Base-by-base conservation (phyloP, 2,888 invertebrate species). In the Polymixis flavicincta region DNA sequence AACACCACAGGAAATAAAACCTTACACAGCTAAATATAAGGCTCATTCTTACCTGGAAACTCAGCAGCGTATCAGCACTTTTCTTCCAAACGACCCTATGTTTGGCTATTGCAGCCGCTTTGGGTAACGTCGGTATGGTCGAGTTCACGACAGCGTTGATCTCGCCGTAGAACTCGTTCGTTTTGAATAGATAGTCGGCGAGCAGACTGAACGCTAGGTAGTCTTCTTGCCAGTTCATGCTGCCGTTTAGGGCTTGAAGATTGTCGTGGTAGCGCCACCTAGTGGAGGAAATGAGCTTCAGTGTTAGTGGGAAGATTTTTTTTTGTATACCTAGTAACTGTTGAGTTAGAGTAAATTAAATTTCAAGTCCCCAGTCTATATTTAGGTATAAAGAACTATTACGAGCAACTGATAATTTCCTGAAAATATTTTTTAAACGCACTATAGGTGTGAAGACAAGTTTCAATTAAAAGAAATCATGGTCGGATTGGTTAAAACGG, bases 191-290 rank as follows among this genome's bases (percentile, higher is more conserved):
- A 73, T 96, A 96, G 89, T 96, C 96, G 0, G 96, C 96, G 0
- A 96, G 89, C 0, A 96, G 87, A n/a, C 90, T 92, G 89, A 96
- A 96, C 0, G 95, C 93, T 0, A 96, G 87, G 83, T 95, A 94
- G 83, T 96, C 96, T 76, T 95, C 93, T 75, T 96, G 96, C 96
- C 96, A 96, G 88, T 95, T 96, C 96, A 96, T 96, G 79, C 96
- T 96, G 75, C 96, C 96, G 91, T 96, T 96, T 2, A 96, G 65
- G 0, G 95, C 94, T 92, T 96, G 96, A 0, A 96, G 90, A 83
- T 96, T 96, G 89, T 96, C 96, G 78, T 95, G 94, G 92, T 96
- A 96, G 22, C 95, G 96, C 96, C 96, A 96, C 94, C 96, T 96
- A 75, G 61, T 28, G 50, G 45, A 13, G 19, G 1, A 42, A 11